A percentile compares a stretch with the other conserved stretches of the same genome.
These are phyloP conservation scores for Isoperla grammatica DNA, from an alignment of 2,888 invertebrate genomes.

Conservation along the genomic window DNA sequence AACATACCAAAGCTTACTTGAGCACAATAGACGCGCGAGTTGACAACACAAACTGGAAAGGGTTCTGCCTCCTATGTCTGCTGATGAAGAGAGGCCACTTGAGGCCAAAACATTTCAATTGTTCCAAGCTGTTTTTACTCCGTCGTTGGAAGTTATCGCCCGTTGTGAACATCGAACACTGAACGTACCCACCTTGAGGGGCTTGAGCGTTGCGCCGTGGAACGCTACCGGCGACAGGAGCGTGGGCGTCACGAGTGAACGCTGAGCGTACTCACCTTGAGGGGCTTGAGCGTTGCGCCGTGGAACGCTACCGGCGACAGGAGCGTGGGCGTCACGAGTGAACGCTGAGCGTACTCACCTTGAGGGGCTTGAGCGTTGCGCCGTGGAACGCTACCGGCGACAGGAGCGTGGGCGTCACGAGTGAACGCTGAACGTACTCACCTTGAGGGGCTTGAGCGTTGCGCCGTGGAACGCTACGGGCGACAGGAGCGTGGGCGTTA, in stretches of 20 bases:
- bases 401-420: conserved; percentile 89
- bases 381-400: conserved; percentile 88
- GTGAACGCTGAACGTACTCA: no score
- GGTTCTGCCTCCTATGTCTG: no score
- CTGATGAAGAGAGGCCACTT: no score
- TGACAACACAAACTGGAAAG: no score
- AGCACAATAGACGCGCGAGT: no score
- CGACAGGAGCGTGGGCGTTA: conserved; percentile 91
- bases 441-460: conserved; percentile 72
- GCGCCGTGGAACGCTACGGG: conserved; percentile 89
- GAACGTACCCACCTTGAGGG: conserved; percentile 70
- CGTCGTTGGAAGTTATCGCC: no score
- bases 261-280: conserved; percentile 73
- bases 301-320: conserved; percentile 86
- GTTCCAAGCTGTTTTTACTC: no score
- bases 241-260: conserved; percentile 91
- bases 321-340: conserved; percentile 92
- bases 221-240: conserved; percentile 88
- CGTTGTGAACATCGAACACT: no score
- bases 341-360: no score
- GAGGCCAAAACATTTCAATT: no score
- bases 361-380: conserved; percentile 72
- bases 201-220: conserved; percentile 75
- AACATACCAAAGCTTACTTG: no score
- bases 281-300: conserved; percentile 73